These are phyloP conservation scores for Tarsius wallacei DNA, from an alignment of 2,797 vertebrate genomes.

Conservation along the genomic window DNA sequence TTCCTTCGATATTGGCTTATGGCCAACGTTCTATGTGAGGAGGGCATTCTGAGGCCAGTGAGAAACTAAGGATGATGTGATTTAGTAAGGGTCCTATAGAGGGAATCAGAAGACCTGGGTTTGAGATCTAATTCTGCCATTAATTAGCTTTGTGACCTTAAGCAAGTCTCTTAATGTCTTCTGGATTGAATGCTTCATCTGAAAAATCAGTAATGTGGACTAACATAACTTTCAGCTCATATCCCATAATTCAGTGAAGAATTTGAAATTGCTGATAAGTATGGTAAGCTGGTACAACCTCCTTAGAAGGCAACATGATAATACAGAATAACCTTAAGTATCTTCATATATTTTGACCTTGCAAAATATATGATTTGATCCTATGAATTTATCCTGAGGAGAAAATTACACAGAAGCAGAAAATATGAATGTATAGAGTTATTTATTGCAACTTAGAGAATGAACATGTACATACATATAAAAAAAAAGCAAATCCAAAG, in stretches of 20 bases:
- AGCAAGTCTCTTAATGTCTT: not conserved
- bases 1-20: not conserved
- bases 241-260: conserved; percentile 45
- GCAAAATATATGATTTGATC: not conserved
- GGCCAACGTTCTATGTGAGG: not conserved
- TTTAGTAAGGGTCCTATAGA: not conserved
- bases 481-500: conserved; percentile 28
- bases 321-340: not conserved
- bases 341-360: not conserved
- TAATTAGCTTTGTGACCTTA: not conserved
- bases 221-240: not conserved
- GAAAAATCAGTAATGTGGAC: conserved; percentile 32
- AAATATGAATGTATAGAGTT: conserved; percentile 20
- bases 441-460: not conserved
- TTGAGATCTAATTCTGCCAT: not conserved
- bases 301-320: not conserved
- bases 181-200: not conserved
- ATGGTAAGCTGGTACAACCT: not conserved
- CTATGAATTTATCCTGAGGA: conserved; percentile 20
- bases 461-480: not conserved
- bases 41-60: not conserved
- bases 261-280: conserved; percentile 47
- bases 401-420: not conserved
- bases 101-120: not conserved
- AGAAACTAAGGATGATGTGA: not conserved